Evolutionary conservation across 1,140 invertebrate genomes (phyloP).

Genomic region (Sarcophaga peregrina): DNA sequence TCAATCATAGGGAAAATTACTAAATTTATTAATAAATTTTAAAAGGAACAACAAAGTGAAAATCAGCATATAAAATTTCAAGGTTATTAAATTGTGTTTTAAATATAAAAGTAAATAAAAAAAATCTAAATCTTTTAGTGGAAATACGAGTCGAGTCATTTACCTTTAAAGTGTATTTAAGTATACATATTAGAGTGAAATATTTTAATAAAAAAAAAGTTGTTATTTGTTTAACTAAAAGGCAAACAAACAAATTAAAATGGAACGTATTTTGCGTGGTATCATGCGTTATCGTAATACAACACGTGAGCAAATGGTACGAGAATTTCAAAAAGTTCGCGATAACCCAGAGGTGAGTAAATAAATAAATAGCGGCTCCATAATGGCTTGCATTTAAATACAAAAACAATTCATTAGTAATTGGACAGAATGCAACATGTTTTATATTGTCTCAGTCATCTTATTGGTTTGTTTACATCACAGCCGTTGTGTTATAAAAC

Average conservation of each 20-base stretch:
- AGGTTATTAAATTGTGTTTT: not conserved
- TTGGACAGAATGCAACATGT: too few relatives aligned
- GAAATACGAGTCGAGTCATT: not conserved
- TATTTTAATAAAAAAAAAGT: not conserved
- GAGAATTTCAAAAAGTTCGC: constrained; percentile 87
- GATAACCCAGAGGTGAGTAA: constrained; percentile 85
- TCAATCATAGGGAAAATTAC: not conserved
- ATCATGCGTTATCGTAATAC: constrained; percentile 88
- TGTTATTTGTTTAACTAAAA: not conserved
- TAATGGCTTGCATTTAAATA: not conserved
- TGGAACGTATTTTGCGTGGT: constrained; percentile 88
- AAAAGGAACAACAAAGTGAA: not conserved
- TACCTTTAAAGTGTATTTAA: not conserved
- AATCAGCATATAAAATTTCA: not conserved
- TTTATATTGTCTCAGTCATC: too few relatives aligned
- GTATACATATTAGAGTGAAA: not conserved
- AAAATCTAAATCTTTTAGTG: not conserved
- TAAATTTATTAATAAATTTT: not conserved
- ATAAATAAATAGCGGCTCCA: not conserved
- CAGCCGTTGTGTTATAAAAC: too few relatives aligned
- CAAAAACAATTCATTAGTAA: too few relatives aligned
- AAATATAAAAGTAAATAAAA: not conserved
- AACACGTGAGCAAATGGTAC: constrained; percentile 85
- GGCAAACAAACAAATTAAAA: constrained; percentile 57
- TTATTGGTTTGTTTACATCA: too few relatives aligned